Base-by-base conservation (phyloP, 2,113 vertebrate species). In the Plectropomus leopardus region DNA sequence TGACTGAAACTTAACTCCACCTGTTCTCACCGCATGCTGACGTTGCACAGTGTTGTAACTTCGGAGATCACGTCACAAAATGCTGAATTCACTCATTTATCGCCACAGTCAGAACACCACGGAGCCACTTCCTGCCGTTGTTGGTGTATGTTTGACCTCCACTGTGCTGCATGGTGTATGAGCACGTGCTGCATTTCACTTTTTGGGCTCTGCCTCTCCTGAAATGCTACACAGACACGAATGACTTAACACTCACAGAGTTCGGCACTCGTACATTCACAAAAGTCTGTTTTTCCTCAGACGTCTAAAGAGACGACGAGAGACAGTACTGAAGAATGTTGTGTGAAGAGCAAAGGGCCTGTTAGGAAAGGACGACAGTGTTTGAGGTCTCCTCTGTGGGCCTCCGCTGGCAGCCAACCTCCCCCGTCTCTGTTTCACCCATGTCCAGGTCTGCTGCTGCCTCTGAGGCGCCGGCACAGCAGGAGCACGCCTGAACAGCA, bases 401-500 rank as follows among this genome's bases (percentile, higher is more conserved):
- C 67, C 86, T 93, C 64, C 63, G 88, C 63, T 64, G 36, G 32
- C 88, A 70, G 23, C 57, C 88, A 51, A 92, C 89, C 8, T 92
- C 95, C 67, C 40, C 86, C 16, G 89, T 78, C 61, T 97, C 92
- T 15, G 76, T 68, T 8, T 93, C 95, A 5, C 91, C 84, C 57
- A 92, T 93, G 44, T 96, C 96, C 87, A 96, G 83, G 50, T 96
- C 95, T 8, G 94, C 94, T 11, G 94, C 65, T 1, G 94, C 95
- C 59, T 92, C 93, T 40, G 90, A 82, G 59, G 57, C 45, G 13
- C 91, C 91, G 57, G 95, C 95, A 91, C 96, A 98, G 88, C 96
- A 97, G 76, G 95, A 85, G 82, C 96, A 98, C 69, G 93, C 95
- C 98, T 99, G 76, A 5, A 84, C 73, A 64, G 40, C 19, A 85